These are phyloP conservation scores for Cyclophora punctaria DNA, from an alignment of 2,888 invertebrate species.

Conservation along the genomic window DNA sequence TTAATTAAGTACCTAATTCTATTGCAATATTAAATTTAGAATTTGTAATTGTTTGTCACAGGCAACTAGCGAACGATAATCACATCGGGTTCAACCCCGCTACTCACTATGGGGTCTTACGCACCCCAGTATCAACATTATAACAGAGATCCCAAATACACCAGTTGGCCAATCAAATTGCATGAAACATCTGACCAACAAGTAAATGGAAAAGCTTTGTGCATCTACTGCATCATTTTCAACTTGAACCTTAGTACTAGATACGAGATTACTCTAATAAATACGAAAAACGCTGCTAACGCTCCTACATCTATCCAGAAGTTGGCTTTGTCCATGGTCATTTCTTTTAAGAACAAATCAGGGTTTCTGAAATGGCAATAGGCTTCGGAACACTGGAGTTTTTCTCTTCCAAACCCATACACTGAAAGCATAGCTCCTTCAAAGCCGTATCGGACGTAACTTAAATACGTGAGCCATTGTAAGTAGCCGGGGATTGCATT, in stretches of 20 bases:
- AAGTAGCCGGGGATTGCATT: constrained; percentile 92
- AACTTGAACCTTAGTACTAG: constrained; percentile 89
- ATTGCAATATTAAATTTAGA: constrained; percentile 13
- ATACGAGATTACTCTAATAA: constrained; percentile 85
- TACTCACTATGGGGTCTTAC: constrained; percentile 2
- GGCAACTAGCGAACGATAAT: constrained; percentile 20
- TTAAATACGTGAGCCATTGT: constrained; percentile 91
- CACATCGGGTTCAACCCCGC: constrained; percentile 7
- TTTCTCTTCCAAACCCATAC: constrained; percentile 89
- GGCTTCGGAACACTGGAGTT: constrained; percentile 85
- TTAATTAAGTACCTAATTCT: constrained; percentile 8
- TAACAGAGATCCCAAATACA: background rate
- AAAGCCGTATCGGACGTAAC: constrained; percentile 91
- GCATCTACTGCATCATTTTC: constrained; percentile 69
- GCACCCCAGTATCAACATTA: background rate
- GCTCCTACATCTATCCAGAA: constrained; percentile 91
- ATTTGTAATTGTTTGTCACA: constrained; percentile 18
- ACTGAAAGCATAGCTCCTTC: constrained; percentile 94
- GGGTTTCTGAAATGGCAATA: constrained; percentile 91
- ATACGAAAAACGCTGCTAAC: constrained; percentile 85
- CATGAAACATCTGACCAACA: constrained; percentile 16
- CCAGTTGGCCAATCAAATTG: background rate
- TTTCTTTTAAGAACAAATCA: constrained; percentile 87
- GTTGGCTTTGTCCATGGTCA: constrained; percentile 85
- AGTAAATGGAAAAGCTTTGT: constrained; percentile 32